These are phyloP conservation scores for Solenopsis invicta DNA, from an alignment of 1,140 invertebrate species.

Conservation along the genomic window DNA sequence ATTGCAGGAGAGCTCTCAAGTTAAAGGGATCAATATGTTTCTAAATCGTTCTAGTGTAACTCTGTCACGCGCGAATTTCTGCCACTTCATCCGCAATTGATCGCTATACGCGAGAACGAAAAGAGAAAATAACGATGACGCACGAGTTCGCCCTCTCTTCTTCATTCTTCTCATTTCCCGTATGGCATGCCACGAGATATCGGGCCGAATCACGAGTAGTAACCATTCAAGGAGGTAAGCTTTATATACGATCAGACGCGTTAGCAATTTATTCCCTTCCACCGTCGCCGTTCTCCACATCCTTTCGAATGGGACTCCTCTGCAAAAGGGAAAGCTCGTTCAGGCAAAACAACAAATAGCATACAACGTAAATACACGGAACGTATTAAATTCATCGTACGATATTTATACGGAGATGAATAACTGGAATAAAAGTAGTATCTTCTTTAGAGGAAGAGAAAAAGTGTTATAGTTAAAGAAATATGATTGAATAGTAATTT, in stretches of 20 bases:
- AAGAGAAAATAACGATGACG: slow-evolving; percentile 3
- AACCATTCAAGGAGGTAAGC: slow-evolving; percentile 77
- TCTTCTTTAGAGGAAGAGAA: neutral
- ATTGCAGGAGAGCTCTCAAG: neutral
- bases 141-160: neutral
- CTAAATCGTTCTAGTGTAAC: slow-evolving; percentile 15
- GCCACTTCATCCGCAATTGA: slow-evolving; percentile 34
- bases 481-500: neutral
- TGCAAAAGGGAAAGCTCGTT: neutral
- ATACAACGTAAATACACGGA: neutral
- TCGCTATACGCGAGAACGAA: slow-evolving; percentile 1
- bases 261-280: slow-evolving; percentile 72
- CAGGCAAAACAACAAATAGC: slow-evolving; percentile 13
- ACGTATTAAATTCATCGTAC: slow-evolving; percentile 16
- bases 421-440: neutral
- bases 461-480: neutral
- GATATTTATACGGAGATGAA: neutral
- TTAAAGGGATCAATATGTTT: slow-evolving; percentile 5
- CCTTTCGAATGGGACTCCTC: slow-evolving; percentile 45
- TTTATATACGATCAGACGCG: slow-evolving; percentile 72
- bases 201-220: slow-evolving; percentile 77
- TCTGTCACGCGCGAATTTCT: slow-evolving; percentile 12
- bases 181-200: slow-evolving; percentile 46
- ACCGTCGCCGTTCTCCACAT: slow-evolving; percentile 18
- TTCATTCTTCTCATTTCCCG: slow-evolving; percentile 48